Percentiles rank a stretch among this genome's conserved stretches.
phyloP scores from a whole-genome alignment of 1,140 invertebrate genomes.

The Aphis craccivora region DNA sequence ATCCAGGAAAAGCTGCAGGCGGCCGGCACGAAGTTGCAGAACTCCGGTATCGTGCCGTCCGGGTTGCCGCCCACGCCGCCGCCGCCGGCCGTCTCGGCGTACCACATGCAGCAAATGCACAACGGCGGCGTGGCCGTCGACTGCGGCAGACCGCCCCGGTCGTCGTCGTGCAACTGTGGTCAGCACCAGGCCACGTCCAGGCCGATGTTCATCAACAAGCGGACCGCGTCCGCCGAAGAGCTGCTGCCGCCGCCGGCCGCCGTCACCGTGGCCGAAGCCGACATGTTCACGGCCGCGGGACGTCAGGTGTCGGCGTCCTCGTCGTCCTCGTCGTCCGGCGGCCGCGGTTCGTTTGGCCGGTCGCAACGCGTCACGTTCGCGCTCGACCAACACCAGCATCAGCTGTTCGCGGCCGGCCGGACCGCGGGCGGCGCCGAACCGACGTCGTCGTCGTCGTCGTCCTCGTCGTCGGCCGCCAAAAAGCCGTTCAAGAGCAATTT shows the following conservation, averaged over 20 bases:
- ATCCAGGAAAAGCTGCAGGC: slow-evolving; percentile 55
- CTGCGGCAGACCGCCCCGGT: slow-evolving; percentile 56
- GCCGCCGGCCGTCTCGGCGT: slow-evolving; percentile 60
- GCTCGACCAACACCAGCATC: slow-evolving; percentile 61
- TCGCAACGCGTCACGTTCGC: slow-evolving; percentile 62
- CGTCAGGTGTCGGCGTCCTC: not conserved
- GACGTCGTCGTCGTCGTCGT: not conserved
- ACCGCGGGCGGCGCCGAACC: not conserved
- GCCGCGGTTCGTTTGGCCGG: slow-evolving; percentile 61
- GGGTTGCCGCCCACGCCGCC: slow-evolving; percentile 61
- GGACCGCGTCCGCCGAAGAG: slow-evolving; percentile 62
- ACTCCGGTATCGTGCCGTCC: slow-evolving; percentile 62
- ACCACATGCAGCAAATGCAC: slow-evolving; percentile 59
- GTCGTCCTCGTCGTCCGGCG: slow-evolving; percentile 44
- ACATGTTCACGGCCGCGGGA: slow-evolving; percentile 32
- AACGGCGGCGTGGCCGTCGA: slow-evolving; percentile 57
- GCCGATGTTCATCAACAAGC: slow-evolving; percentile 60
- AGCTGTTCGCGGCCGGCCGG: not conserved
- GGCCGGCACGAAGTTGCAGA: slow-evolving; percentile 61
- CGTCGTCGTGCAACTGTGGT: slow-evolving; percentile 61
- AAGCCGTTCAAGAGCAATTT: slow-evolving; percentile 50
- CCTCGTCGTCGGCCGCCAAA: not conserved
- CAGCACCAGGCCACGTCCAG: slow-evolving; percentile 59
- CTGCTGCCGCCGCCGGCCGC: slow-evolving; percentile 44
- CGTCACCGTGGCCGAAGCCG: slow-evolving; percentile 40